These are phyloP conservation scores for Aelia acuminata DNA, from an alignment of 2,888 invertebrate genomes.

Conservation along the genomic window DNA sequence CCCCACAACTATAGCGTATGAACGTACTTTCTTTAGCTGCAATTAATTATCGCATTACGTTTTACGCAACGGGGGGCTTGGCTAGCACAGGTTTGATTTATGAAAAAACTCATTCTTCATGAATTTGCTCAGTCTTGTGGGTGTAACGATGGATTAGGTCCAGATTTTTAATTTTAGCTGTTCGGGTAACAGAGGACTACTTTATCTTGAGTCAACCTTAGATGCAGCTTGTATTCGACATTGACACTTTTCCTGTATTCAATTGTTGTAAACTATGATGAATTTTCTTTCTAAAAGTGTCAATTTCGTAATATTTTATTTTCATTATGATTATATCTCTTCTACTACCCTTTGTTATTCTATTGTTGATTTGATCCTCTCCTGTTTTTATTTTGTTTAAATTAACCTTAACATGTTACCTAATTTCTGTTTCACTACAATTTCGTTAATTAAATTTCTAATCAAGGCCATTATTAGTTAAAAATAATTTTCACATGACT, in stretches of 20 bases:
- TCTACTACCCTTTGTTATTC: too few relatives aligned
- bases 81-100: not conserved
- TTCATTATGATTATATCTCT: too few relatives aligned
- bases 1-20: not conserved
- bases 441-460: too few relatives aligned
- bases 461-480: too few relatives aligned
- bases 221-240: not conserved
- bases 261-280: too few relatives aligned
- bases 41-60: not conserved
- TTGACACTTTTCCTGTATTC: not conserved
- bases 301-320: too few relatives aligned
- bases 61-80: not conserved
- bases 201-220: not conserved
- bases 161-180: not conserved
- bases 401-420: too few relatives aligned
- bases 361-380: too few relatives aligned
- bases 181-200: not conserved
- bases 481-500: too few relatives aligned
- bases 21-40: not conserved
- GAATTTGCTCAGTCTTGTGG: not conserved
- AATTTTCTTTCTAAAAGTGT: not conserved
- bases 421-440: too few relatives aligned
- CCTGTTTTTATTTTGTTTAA: too few relatives aligned
- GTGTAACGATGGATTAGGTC: conserved; percentile 23
- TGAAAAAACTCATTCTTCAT: not conserved